phyloP scores from a whole-genome alignment of 92 coral and sea anemone genomes.

The Plumapathes pennacea region DNA sequence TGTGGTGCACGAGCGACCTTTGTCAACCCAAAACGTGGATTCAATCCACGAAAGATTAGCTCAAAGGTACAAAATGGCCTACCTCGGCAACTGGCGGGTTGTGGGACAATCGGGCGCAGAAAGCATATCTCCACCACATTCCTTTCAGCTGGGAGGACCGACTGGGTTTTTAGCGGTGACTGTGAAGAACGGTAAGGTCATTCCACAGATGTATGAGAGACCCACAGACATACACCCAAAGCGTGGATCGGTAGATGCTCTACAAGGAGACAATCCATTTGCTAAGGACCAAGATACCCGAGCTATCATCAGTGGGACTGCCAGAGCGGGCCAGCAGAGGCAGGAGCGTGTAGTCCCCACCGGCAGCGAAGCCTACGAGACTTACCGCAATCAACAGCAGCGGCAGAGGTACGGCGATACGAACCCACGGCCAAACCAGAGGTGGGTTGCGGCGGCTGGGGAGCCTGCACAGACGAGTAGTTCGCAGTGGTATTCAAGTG shows the following conservation, averaged over 20 bases:
- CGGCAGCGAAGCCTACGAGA: too few species aligned
- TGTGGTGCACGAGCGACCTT: too few species aligned
- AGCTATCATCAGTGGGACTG: background rate
- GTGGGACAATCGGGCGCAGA: too few species aligned
- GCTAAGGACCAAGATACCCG: background rate
- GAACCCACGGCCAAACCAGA: too few species aligned
- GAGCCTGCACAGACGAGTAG: background rate
- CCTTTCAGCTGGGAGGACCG: background rate
- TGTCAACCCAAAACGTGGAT: too few species aligned
- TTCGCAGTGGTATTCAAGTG: slow-evolving; percentile 38
- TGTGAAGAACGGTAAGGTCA: too few species aligned
- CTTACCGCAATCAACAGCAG: too few species aligned
- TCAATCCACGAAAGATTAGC: background rate
- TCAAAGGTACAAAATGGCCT: background rate
- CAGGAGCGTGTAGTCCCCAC: too few species aligned
- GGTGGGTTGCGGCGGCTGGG: too few species aligned
- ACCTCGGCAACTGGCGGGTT: slow-evolving; percentile 12
- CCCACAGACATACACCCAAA: background rate
- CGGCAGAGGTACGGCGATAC: too few species aligned
- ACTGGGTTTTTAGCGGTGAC: background rate
- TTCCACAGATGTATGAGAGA: background rate
- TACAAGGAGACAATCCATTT: background rate
- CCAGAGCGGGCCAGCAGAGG: too few species aligned
- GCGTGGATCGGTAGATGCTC: background rate
- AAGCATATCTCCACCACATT: background rate